Evolutionary conservation across 2,113 vertebrate genomes (phyloP).

Genomic region (Grallaria varia): DNA sequence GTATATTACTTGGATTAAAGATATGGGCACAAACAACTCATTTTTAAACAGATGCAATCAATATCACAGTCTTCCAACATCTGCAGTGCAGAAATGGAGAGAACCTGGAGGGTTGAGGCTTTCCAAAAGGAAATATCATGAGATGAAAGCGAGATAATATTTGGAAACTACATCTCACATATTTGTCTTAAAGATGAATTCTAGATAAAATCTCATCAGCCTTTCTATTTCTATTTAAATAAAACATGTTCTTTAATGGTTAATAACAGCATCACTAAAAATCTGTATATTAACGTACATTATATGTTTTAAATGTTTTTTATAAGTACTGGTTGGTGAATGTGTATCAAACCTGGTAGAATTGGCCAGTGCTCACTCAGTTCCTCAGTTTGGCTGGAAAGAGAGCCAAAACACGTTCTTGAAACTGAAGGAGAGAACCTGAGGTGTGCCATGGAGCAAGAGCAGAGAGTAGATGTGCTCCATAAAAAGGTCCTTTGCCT

Average conservation of each 20-base stretch:
- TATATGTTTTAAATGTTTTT: neutral
- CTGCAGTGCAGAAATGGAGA: conserved; percentile 1
- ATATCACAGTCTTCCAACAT: neutral
- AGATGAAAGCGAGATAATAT: neutral
- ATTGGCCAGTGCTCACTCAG: neutral
- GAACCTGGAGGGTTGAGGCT: neutral
- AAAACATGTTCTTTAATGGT: neutral
- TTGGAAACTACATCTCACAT: neutral
- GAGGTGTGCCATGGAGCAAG: neutral
- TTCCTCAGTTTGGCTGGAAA: neutral
- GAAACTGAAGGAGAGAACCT: neutral
- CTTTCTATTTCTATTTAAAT: neutral
- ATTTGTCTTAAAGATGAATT: neutral
- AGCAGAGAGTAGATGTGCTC: neutral
- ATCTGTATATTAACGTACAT: neutral
- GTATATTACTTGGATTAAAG: neutral
- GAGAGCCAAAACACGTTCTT: neutral
- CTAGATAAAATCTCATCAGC: neutral
- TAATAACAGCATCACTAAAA: neutral
- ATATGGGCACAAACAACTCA: neutral
- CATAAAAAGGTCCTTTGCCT: neutral
- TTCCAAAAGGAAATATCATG: conserved; percentile 32
- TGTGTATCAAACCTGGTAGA: neutral
- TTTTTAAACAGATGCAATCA: conserved; percentile 24
- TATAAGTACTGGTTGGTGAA: neutral